phyloP scores from a whole-genome alignment of 2,888 invertebrate genomes.

The Lithophane semibrunnea region DNA sequence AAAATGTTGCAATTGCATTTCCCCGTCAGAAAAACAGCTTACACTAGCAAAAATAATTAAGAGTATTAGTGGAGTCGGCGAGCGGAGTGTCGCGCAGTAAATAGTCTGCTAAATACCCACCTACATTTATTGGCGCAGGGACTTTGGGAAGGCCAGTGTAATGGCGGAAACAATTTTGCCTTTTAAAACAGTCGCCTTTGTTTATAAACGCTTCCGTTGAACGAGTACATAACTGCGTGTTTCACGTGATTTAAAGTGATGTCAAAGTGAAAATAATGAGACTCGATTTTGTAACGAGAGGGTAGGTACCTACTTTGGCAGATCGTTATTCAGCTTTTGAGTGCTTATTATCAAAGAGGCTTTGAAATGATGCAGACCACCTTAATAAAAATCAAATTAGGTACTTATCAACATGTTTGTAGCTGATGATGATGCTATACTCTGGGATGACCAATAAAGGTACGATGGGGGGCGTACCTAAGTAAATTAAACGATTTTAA shows the following conservation, averaged over 20 bases:
- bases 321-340: slow-evolving; percentile 54
- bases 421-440: no score
- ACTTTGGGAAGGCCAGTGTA: slow-evolving; percentile 82
- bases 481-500: no score
- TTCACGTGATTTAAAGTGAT: slow-evolving; percentile 64
- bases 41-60: slow-evolving; percentile 90
- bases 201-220: slow-evolving; percentile 74
- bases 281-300: slow-evolving; percentile 55
- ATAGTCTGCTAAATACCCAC: slow-evolving; percentile 89
- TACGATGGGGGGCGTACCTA: no score
- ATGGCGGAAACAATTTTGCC: slow-evolving; percentile 87
- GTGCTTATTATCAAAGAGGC: slow-evolving; percentile 47
- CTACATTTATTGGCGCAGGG: slow-evolving; percentile 88
- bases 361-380: slow-evolving; percentile 16
- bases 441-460: no score
- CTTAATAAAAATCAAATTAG: neutral
- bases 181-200: slow-evolving; percentile 84
- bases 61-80: slow-evolving; percentile 88
- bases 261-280: slow-evolving; percentile 65
- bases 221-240: slow-evolving; percentile 63
- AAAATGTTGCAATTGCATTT: slow-evolving; percentile 89
- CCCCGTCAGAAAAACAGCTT: slow-evolving; percentile 89
- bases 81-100: slow-evolving; percentile 87
- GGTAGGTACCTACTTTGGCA: slow-evolving; percentile 37
- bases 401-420: neutral